These are phyloP conservation scores for Micoletzkya japonica DNA, from an alignment of 2,888 invertebrate species.

Conservation along the genomic window DNA sequence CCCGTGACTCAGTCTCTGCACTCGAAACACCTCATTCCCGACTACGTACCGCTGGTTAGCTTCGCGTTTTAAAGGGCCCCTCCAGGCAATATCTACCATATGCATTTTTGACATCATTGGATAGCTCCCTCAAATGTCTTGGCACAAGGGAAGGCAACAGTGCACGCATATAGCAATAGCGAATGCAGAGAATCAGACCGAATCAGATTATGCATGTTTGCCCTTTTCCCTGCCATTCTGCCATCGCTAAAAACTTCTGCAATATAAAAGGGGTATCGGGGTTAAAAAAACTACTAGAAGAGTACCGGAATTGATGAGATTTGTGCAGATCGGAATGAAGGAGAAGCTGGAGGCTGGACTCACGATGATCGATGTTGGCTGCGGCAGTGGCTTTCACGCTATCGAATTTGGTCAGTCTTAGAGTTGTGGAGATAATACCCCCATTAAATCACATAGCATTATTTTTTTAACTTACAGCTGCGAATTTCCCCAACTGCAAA, in stretches of 20 bases:
- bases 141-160: background rate
- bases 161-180: background rate
- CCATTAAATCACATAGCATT: too few relatives aligned
- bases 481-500: background rate
- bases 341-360: slow-evolving; percentile 9
- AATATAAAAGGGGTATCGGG: too few relatives aligned
- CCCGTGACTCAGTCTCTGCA: slow-evolving; percentile 37
- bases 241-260: too few relatives aligned
- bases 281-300: background rate
- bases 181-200: background rate
- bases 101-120: background rate
- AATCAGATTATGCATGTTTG: too few relatives aligned
- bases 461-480: too few relatives aligned
- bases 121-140: too few relatives aligned
- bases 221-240: too few relatives aligned
- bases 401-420: background rate
- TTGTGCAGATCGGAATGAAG: slow-evolving; percentile 19
- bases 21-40: slow-evolving; percentile 42
- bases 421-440: too few relatives aligned
- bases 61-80: background rate
- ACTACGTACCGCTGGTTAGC: slow-evolving; percentile 40
- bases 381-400: slow-evolving; percentile 15
- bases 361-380: slow-evolving; percentile 22
- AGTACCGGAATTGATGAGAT: background rate
- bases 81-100: background rate